A percentile compares a stretch with the other conserved stretches of the same genome.
Evolutionary conservation across 2,888 invertebrate species (phyloP).

Genomic region (Stomorhina lunata): DNA sequence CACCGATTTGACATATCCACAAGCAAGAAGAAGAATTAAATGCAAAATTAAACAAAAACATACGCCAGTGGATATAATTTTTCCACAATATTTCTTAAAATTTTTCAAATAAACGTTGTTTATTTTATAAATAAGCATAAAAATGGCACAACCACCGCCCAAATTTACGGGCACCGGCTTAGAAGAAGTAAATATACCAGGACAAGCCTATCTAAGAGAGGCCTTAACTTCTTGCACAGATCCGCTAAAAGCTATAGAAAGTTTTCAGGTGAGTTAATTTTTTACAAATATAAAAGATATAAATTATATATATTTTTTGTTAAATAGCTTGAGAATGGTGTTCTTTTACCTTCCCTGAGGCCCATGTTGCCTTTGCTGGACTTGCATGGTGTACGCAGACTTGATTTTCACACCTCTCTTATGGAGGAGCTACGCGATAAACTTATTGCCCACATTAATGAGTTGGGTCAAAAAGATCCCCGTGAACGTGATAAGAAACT

Average conservation of each 20-base stretch:
- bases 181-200: slow-evolving; percentile 93
- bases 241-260: slow-evolving; percentile 98
- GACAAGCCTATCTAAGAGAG: slow-evolving; percentile 91
- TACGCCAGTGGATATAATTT: not conserved
- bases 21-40: not conserved
- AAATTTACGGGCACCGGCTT: slow-evolving; percentile 83
- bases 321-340: slow-evolving; percentile 91
- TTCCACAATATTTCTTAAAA: not conserved
- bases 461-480: slow-evolving; percentile 83
- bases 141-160: slow-evolving; percentile 76
- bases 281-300: not conserved
- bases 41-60: not conserved
- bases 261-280: slow-evolving; percentile 88
- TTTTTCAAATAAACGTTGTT: not conserved
- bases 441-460: slow-evolving; percentile 90
- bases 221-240: slow-evolving; percentile 97
- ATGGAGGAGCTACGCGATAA: slow-evolving; percentile 89
- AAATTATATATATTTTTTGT: not conserved
- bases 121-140: not conserved
- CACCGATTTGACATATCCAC: not conserved
- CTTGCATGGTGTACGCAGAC: slow-evolving; percentile 93
- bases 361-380: slow-evolving; percentile 97
- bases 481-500: slow-evolving; percentile 87
- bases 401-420: slow-evolving; percentile 97
- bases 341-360: slow-evolving; percentile 92